Evolutionary conservation across 2,113 vertebrate species (phyloP).

Genomic region (Gobiocypris rarus): DNA sequence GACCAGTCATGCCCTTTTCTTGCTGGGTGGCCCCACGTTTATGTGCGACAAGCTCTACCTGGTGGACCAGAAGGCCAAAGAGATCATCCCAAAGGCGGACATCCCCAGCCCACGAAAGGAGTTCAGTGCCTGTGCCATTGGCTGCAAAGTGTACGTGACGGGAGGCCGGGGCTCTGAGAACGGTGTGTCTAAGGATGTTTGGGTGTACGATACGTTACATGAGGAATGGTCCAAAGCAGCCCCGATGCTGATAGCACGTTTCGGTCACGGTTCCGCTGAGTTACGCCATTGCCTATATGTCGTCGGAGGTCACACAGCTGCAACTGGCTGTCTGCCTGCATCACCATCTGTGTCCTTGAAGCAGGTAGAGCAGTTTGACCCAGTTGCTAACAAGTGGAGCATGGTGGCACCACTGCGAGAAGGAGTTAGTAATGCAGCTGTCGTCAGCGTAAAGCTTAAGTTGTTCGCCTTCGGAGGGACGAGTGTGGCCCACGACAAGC

Average conservation of each 20-base stretch:
- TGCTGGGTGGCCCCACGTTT: conserved; percentile 83
- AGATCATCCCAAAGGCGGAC: conserved; percentile 84
- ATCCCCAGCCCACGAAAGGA: conserved; percentile 86
- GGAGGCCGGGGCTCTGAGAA: conserved; percentile 84
- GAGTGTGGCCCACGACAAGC: conserved; percentile 82
- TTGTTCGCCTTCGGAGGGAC: conserved; percentile 85
- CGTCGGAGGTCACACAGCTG: conserved; percentile 83
- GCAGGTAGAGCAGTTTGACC: conserved; percentile 86
- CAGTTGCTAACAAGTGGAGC: conserved; percentile 83
- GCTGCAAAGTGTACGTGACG: conserved; percentile 84
- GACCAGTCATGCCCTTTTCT: conserved; percentile 83
- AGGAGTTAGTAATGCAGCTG: conserved; percentile 84
- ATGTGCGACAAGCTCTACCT: conserved; percentile 86
- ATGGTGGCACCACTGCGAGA: conserved; percentile 84
- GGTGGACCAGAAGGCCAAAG: conserved; percentile 84
- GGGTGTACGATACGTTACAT: conserved; percentile 84
- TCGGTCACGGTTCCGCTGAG: conserved; percentile 84
- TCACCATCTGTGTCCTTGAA: conserved; percentile 85
- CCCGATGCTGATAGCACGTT: conserved; percentile 84
- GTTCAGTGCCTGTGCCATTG: conserved; percentile 85
- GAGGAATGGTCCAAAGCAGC: conserved; percentile 86
- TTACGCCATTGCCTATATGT: conserved; percentile 83
- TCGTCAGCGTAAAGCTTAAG: conserved; percentile 83
- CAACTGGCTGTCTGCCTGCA: conserved; percentile 80
- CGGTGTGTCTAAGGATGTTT: conserved; percentile 84